phyloP scores from a whole-genome alignment of 2,113 vertebrate species.

The Reinhardtius hippoglossoides region DNA sequence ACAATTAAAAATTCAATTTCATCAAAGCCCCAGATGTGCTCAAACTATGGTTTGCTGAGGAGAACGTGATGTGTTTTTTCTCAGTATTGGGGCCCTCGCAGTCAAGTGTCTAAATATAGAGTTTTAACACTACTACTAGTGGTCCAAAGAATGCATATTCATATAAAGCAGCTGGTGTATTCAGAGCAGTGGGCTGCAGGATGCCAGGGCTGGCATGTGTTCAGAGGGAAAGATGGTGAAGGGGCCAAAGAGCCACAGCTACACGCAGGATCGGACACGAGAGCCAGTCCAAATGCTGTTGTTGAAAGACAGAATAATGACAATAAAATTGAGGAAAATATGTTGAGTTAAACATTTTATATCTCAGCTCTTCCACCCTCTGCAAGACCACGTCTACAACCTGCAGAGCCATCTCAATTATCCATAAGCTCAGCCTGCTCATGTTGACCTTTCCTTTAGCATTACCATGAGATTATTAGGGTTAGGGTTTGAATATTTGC shows the following conservation, averaged over 20 bases:
- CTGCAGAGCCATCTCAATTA: neutral
- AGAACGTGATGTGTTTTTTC: slow-evolving; percentile 21
- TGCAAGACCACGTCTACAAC: neutral
- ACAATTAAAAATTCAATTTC: neutral
- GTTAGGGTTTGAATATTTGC: too few relatives aligned
- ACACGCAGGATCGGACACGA: slow-evolving; percentile 16
- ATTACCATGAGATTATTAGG: neutral
- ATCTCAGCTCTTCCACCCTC: slow-evolving; percentile 2
- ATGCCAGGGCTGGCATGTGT: slow-evolving; percentile 52
- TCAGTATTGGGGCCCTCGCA: slow-evolving; percentile 31
- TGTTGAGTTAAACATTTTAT: slow-evolving; percentile 14
- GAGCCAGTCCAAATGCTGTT: slow-evolving; percentile 23
- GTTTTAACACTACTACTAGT: slow-evolving; percentile 43
- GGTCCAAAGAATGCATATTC: slow-evolving; percentile 48
- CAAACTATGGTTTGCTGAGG: slow-evolving; percentile 1
- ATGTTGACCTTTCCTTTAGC: neutral
- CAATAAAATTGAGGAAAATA: neutral
- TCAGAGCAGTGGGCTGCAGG: slow-evolving; percentile 32
- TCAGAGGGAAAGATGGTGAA: slow-evolving; percentile 33
- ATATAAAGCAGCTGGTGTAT: slow-evolving; percentile 47
- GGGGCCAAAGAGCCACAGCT: slow-evolving; percentile 40
- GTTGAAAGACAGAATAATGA: slow-evolving; percentile 9
- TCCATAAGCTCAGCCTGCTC: too few relatives aligned
- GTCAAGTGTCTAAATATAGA: slow-evolving; percentile 40
- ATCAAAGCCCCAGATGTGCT: slow-evolving; percentile 17